phyloP scores from a whole-genome alignment of 92 coral and sea anemone genomes.

The Anthopleura xanthogrammica region DNA sequence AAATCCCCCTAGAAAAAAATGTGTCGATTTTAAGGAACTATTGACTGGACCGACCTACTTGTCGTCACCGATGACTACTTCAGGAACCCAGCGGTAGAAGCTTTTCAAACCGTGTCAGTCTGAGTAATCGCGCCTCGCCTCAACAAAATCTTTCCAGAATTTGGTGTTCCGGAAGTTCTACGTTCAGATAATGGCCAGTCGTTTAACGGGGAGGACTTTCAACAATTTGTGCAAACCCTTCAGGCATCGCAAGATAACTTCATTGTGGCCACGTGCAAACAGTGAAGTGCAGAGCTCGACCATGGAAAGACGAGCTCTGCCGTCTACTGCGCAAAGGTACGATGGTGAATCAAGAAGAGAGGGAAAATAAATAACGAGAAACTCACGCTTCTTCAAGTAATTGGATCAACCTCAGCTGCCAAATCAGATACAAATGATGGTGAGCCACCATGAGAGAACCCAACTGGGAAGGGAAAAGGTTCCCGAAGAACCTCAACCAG shows the following conservation, averaged over 20 bases:
- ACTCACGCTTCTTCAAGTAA: too few relatives aligned
- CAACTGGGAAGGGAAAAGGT: too few relatives aligned
- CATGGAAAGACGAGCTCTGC: too few relatives aligned
- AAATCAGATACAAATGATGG: too few relatives aligned
- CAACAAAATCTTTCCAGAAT: constrained; percentile 3
- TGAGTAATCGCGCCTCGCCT: constrained; percentile 8
- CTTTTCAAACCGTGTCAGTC: constrained; percentile 22
- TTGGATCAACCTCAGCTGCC: too few relatives aligned
- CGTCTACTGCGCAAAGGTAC: too few relatives aligned
- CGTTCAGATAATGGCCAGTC: constrained; percentile 10
- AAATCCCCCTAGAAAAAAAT: constrained; percentile 54
- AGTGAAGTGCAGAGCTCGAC: constrained; percentile 33
- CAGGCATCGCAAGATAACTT: constrained; percentile 54
- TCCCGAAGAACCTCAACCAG: too few relatives aligned
- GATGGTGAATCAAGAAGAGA: too few relatives aligned
- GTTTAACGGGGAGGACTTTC: constrained; percentile 47
- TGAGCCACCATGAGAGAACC: too few relatives aligned
- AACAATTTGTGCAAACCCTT: constrained; percentile 34
- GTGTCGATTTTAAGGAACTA: constrained; percentile 43
- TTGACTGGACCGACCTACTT: constrained; percentile 10
- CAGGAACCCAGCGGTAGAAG: constrained; percentile 6
- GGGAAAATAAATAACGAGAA: too few relatives aligned
- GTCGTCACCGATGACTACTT: constrained; percentile 37
- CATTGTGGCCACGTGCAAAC: constrained; percentile 59
- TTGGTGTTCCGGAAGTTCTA: background rate